Percentiles rank a stretch among this genome's conserved stretches.
Evolutionary conservation across 2,797 vertebrate species (phyloP).

Genomic region (Phrynocephalus guinanensis): DNA sequence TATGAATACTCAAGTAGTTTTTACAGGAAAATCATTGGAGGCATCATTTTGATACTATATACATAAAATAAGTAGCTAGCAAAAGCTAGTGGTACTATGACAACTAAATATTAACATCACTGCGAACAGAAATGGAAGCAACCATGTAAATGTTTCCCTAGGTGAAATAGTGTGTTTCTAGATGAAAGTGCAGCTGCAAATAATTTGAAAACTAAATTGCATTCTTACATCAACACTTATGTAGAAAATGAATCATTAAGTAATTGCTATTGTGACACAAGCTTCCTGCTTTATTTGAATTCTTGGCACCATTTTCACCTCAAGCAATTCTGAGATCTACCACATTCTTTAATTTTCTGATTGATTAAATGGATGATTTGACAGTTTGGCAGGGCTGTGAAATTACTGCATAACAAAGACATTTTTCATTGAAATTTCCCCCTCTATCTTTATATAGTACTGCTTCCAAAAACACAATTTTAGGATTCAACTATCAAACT

Average conservation of each 20-base stretch:
- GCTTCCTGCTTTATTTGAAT: conserved; percentile 69
- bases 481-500: conserved; percentile 68
- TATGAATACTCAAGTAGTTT: conserved; percentile 9
- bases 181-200: conserved; percentile 68
- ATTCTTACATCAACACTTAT: conserved; percentile 71
- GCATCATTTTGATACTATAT: conserved; percentile 19
- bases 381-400: conserved; percentile 79
- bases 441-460: conserved; percentile 56
- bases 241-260: conserved; percentile 75
- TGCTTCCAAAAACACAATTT: conserved; percentile 74
- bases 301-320: conserved; percentile 71
- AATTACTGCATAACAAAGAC: conserved; percentile 75
- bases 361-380: conserved; percentile 84
- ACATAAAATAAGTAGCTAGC: conserved; percentile 4
- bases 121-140: conserved; percentile 57
- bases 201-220: conserved; percentile 74
- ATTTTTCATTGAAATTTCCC: conserved; percentile 62
- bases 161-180: conserved; percentile 58
- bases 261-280: conserved; percentile 80
- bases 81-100: conserved; percentile 37
- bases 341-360: conserved; percentile 80
- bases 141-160: conserved; percentile 62
- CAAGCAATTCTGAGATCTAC: conserved; percentile 70
- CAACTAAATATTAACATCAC: conserved; percentile 59
- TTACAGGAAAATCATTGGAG: not conserved